Percentiles rank a stretch among this genome's conserved stretches.
phyloP scores from a whole-genome alignment of 2,888 invertebrate species.

The Mystacides longicornis region DNA sequence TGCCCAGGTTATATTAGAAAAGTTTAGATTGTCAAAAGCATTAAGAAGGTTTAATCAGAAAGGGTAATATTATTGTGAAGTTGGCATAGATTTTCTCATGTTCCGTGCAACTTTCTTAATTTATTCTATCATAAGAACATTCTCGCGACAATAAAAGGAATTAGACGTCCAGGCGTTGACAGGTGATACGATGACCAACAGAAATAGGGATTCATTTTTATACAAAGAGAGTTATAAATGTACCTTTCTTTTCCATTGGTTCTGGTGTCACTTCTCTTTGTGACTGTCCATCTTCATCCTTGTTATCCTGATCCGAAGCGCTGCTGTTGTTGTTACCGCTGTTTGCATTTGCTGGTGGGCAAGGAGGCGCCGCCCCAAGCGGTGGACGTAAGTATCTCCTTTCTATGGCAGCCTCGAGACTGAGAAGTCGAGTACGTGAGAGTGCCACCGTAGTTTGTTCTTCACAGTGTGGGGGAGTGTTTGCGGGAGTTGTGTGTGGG shows the following conservation, averaged over 20 bases:
- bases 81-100: no score
- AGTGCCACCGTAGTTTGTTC: slow-evolving; percentile 50
- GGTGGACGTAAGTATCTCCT: slow-evolving; percentile 90
- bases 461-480: slow-evolving; percentile 32
- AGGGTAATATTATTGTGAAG: no score
- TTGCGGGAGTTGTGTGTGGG: slow-evolving; percentile 47
- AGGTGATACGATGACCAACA: not conserved
- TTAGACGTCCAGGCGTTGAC: no score
- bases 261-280: not conserved
- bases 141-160: no score
- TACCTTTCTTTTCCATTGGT: slow-evolving; percentile 3
- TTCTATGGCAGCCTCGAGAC: slow-evolving; percentile 86
- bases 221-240: not conserved
- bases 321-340: not conserved
- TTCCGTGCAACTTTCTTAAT: no score
- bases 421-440: slow-evolving; percentile 65
- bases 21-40: no score
- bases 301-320: not conserved
- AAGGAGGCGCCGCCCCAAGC: slow-evolving; percentile 53
- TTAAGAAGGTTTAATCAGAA: no score
- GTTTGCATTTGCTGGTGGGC: slow-evolving; percentile 7
- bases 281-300: not conserved
- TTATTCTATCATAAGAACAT: no score
- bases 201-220: not conserved
- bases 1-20: no score